Evolutionary conservation across 2,888 invertebrate species (phyloP), one percentile per base, ranked within the genome.

Genomic region (Drosophila suboccidentalis): DNA sequence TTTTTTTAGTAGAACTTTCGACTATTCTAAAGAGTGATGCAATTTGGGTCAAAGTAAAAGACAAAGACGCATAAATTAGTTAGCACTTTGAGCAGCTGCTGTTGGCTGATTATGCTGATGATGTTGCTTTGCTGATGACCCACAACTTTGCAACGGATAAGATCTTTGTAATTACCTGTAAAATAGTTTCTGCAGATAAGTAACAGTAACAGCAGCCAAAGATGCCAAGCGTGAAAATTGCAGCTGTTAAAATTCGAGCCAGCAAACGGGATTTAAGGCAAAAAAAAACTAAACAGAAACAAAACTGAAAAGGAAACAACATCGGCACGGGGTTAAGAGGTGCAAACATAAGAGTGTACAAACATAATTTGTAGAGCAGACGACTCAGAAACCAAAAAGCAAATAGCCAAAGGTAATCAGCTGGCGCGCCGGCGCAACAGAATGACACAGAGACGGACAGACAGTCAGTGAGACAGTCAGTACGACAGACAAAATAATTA

Each of bases 361-460:
- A 67, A 57, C 44, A 65, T 61, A 38, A 57, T 63, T 49, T 63
- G 64, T 63, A 57, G 39, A 63, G 49, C 55, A 57, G 55, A 55
- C 32, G 49, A 22, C 39, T 58, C 29, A 47, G 26, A 64, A 66
- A 61, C 62, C 64, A 61, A 74, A 78, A 70, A 72, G 62, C 74
- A 84, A 80, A 78, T 74, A 78, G 75, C 75, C 68, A 63, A 71
- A 82, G 80, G 85, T 78, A 80, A 82, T 85, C 85, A 84, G 82
- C 82, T 74, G 83, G 58, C 74, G 47, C 59, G 51, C 32, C 58
- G 62, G 34, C 46, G n/a, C 46, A 60, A 58, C 50, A 46, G 22
- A 19, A 54, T 46, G 70, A 47, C 74, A 66, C 43, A 41, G 34
- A 64, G 19, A 50, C 39, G 49, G 41, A 49, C 62, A 26, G 17